Conservation (phyloP, 1,140 invertebrate species). For the Ceratina australensis region DNA sequence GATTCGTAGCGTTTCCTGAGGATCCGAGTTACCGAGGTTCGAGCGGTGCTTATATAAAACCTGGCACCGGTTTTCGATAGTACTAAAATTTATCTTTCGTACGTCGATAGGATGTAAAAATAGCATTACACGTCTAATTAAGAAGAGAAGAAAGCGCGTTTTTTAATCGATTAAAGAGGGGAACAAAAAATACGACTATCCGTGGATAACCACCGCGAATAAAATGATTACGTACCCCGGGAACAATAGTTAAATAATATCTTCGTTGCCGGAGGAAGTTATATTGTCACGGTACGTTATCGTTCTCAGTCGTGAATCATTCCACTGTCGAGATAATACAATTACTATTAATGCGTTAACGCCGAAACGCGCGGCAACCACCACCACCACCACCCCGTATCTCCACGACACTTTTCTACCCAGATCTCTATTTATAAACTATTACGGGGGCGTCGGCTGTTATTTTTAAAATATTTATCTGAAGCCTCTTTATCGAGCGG, state of each 20-base stretch:
- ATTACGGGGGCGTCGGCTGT: too few relatives aligned
- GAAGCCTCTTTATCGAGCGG: not conserved
- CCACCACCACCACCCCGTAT: too few relatives aligned
- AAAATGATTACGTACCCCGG: not conserved
- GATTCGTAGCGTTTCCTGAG: too few relatives aligned
- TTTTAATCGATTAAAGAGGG: not conserved
- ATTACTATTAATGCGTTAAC: constrained; percentile 6
- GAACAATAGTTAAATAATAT: constrained; percentile 21
- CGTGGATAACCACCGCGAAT: not conserved
- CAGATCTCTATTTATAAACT: constrained; percentile 16
- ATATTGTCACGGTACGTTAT: constrained; percentile 18
- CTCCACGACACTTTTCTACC: constrained; percentile 7
- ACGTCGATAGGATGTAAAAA: not conserved
- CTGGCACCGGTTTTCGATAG: not conserved
- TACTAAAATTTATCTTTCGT: not conserved
- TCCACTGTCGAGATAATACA: not conserved
- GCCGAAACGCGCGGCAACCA: not conserved
- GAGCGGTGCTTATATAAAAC: not conserved
- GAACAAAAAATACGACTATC: not conserved
- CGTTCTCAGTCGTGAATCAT: constrained; percentile 11
- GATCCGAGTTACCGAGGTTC: too few relatives aligned
- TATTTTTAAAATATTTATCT: too few relatives aligned
- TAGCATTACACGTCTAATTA: not conserved
- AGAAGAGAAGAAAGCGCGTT: not conserved
- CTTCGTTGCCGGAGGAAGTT: constrained; percentile 10